phyloP scores from a whole-genome alignment of 2,797 vertebrate species.

The Rhinella marina region DNA sequence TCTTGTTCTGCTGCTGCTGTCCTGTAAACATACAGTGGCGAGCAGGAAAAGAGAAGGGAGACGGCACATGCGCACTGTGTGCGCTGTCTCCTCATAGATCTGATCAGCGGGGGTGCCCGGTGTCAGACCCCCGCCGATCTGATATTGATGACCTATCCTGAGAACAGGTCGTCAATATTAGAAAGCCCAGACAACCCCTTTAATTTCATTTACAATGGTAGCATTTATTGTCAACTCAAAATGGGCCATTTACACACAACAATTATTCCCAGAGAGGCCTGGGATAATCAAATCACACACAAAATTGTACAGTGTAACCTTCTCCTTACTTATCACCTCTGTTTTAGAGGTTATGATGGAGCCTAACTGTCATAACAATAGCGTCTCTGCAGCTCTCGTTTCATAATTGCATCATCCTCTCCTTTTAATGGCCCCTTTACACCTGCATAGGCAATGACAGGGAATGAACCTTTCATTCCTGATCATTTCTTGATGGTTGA shows the following conservation, averaged over 20 bases:
- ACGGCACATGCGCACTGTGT: too few species aligned
- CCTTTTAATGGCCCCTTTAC: not conserved
- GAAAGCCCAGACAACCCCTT: not conserved
- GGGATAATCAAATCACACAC: not conserved
- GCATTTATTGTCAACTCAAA: not conserved
- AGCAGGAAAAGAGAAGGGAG: too few species aligned
- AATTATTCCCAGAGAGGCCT: not conserved
- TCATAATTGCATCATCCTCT: not conserved
- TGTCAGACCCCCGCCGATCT: too few species aligned
- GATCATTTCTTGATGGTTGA: not conserved
- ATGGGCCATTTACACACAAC: not conserved
- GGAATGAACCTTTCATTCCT: not conserved
- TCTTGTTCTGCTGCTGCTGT: too few species aligned
- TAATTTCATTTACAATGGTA: constrained; percentile 10
- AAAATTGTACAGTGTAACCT: not conserved
- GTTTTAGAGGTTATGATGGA: not conserved
- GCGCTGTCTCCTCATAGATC: too few species aligned
- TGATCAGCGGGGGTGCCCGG: too few species aligned
- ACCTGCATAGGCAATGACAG: too few species aligned
- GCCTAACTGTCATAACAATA: not conserved
- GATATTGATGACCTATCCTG: too few species aligned
- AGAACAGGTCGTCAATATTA: too few species aligned
- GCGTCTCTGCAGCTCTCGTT: not conserved
- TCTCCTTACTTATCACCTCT: not conserved
- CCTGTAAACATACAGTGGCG: too few species aligned